phyloP scores from a whole-genome alignment of 2,797 vertebrate genomes.

The Lagocephalus sceleratus region DNA sequence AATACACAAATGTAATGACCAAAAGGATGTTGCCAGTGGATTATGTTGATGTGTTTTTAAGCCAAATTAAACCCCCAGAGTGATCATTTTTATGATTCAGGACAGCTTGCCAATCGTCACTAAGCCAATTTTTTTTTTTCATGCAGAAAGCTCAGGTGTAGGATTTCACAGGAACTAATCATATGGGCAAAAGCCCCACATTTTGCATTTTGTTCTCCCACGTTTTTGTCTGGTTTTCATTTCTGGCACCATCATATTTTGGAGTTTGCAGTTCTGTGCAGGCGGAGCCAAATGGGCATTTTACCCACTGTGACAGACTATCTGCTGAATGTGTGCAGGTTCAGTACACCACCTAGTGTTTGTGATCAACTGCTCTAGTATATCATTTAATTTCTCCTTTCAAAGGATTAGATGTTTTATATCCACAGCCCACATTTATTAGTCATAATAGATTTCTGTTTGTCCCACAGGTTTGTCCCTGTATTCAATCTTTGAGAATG shows the following conservation, averaged over 20 bases:
- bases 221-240: background rate
- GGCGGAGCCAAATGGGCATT: background rate
- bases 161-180: background rate
- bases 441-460: too few relatives aligned
- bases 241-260: background rate
- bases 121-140: background rate
- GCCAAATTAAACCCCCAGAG: background rate
- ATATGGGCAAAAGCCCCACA: too few relatives aligned
- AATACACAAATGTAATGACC: background rate
- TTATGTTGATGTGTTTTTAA: background rate
- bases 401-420: too few relatives aligned
- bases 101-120: background rate
- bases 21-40: background rate
- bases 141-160: background rate
- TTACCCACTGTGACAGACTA: background rate
- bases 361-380: too few relatives aligned
- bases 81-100: background rate
- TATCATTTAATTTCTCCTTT: too few relatives aligned
- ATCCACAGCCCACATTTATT: too few relatives aligned
- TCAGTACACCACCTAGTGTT: too few relatives aligned
- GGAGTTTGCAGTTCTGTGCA: background rate
- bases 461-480: too few relatives aligned
- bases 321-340: background rate
- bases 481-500: too few relatives aligned
- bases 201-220: too few relatives aligned